Percentiles rank a stretch among this genome's conserved stretches.
Evolutionary conservation across 2,888 invertebrate genomes (phyloP).

Genomic region (Orthosia gracilis): DNA sequence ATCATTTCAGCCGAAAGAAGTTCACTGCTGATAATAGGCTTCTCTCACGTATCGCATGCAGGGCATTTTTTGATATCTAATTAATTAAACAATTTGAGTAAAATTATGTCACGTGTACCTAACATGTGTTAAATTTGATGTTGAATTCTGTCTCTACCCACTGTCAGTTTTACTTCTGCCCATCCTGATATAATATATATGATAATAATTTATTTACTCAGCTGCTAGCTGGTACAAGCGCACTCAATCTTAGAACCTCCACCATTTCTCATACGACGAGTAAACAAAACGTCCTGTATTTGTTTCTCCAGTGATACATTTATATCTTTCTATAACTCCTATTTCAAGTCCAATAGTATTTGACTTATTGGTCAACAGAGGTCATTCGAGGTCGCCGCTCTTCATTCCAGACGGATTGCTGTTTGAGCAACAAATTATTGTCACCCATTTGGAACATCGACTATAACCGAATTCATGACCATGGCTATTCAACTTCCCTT

Average conservation of each 20-base stretch:
- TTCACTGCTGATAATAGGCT: too few relatives aligned
- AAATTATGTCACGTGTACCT: neutral
- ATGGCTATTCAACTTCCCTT: constrained; percentile 5
- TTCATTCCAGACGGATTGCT: constrained; percentile 18
- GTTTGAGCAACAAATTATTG: constrained; percentile 37
- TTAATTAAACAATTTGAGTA: neutral
- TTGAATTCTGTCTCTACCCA: neutral
- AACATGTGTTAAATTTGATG: neutral
- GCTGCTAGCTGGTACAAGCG: neutral
- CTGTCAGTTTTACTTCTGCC: neutral
- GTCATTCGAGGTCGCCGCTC: constrained; percentile 10
- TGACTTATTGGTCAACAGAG: constrained; percentile 17
- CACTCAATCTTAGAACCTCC: neutral
- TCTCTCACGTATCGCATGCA: too few relatives aligned
- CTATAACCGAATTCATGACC: constrained; percentile 36
- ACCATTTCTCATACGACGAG: constrained; percentile 4
- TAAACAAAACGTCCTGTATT: constrained; percentile 25
- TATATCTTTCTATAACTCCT: neutral
- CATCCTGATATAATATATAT: neutral
- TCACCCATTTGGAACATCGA: constrained; percentile 32
- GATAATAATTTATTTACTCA: neutral
- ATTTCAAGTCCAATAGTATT: constrained; percentile 19
- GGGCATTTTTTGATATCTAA: too few relatives aligned
- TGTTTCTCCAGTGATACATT: constrained; percentile 11
- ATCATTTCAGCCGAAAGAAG: too few relatives aligned